phyloP scores from a whole-genome alignment of 2,888 invertebrate species.

The Didymodactylos carnosus region DNA sequence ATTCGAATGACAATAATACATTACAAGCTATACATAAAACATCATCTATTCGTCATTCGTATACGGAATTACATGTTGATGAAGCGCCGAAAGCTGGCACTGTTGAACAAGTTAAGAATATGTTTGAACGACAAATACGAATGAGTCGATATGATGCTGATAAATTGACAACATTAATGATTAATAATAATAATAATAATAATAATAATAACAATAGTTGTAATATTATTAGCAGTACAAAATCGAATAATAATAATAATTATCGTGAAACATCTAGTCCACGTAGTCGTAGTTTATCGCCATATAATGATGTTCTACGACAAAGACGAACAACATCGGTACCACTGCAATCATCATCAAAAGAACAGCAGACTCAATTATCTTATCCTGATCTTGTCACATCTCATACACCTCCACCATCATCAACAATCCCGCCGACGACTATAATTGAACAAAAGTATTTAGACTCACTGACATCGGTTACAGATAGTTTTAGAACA shows the following conservation, averaged over 20 bases:
- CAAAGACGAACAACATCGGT: background rate
- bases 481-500: no score
- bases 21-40: no score
- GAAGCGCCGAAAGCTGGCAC: background rate
- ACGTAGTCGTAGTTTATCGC: background rate
- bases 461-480: no score
- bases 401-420: background rate
- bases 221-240: no score
- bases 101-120: background rate
- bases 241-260: background rate
- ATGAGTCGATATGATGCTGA: background rate
- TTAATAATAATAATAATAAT: no score
- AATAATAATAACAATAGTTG: no score
- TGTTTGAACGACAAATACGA: background rate
- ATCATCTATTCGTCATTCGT: background rate
- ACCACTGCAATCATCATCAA: background rate
- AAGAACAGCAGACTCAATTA: background rate
- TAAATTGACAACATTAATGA: no score
- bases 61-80: background rate
- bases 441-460: no score
- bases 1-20: background rate
- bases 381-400: background rate
- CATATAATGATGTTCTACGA: background rate
- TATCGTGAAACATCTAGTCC: background rate
- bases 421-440: no score